Percentiles rank a stretch among this genome's conserved stretches.
phyloP scores from a whole-genome alignment of 2,888 invertebrate species.

The Eulithis testata region DNA sequence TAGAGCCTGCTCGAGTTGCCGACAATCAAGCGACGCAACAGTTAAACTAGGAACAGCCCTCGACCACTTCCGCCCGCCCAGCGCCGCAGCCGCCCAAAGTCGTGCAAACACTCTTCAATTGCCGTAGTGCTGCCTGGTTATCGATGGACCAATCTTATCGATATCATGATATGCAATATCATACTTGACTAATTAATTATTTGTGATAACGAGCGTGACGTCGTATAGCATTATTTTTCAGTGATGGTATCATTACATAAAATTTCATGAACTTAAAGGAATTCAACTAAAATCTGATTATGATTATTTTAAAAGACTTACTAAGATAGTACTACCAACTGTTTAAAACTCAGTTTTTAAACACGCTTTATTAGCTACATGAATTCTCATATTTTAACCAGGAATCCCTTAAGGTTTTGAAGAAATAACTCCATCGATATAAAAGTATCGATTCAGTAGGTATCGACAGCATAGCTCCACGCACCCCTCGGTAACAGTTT shows the following conservation, averaged over 20 bases:
- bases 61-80: conserved; percentile 76
- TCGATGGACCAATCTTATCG: conserved; percentile 32
- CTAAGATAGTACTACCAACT: no score
- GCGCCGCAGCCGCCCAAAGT: conserved; percentile 72
- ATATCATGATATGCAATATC: conserved; percentile 4
- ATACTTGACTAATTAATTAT: no score
- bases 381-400: no score
- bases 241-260: no score
- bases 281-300: no score
- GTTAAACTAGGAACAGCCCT: conserved; percentile 76
- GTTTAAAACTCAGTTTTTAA: no score
- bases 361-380: no score
- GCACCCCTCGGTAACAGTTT: conserved; percentile 58
- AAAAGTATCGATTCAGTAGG: conserved; percentile 11
- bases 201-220: no score
- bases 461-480: conserved; percentile 30
- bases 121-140: conserved; percentile 62
- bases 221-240: no score
- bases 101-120: conserved; percentile 78
- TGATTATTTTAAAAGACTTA: no score
- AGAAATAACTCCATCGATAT: background rate
- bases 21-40: conserved; percentile 80
- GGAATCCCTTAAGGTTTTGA: no score
- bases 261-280: no score
- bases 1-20: conserved; percentile 42